Evolutionary conservation across 2,888 invertebrate species (phyloP).

Genomic region (Ormyrus thymus): DNA sequence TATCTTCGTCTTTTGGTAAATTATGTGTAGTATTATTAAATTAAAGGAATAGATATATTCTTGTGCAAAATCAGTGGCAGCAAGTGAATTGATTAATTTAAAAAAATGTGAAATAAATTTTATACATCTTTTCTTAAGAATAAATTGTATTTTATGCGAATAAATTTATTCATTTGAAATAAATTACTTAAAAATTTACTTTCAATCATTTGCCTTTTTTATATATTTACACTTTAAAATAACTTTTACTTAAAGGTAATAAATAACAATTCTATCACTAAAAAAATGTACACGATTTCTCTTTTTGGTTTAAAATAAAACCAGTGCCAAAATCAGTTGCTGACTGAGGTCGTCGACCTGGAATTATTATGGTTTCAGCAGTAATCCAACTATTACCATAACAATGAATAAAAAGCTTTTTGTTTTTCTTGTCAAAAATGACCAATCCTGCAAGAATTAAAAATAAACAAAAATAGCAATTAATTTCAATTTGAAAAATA

Average conservation of each 20-base stretch:
- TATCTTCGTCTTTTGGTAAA: constrained; percentile 52
- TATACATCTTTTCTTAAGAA: constrained; percentile 53
- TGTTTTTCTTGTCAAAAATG: constrained; percentile 78
- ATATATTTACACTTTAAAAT: constrained; percentile 14
- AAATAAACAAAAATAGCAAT: not conserved
- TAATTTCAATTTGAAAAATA: not conserved
- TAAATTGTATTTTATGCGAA: constrained; percentile 55
- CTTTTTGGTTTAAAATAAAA: constrained; percentile 81
- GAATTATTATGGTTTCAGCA: constrained; percentile 80
- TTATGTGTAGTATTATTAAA: constrained; percentile 48
- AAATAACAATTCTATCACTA: constrained; percentile 18
- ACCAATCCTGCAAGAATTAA: constrained; percentile 77
- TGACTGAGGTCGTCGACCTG: constrained; percentile 83
- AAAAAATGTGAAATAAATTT: constrained; percentile 53
- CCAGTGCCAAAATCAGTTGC: constrained; percentile 92
- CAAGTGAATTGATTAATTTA: constrained; percentile 51
- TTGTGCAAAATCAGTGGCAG: constrained; percentile 49
- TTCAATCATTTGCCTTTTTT: constrained; percentile 19
- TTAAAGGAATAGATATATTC: constrained; percentile 43
- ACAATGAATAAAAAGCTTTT: constrained; percentile 82
- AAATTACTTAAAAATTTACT: constrained; percentile 25
- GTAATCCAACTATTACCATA: constrained; percentile 80
- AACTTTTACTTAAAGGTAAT: too few species aligned
- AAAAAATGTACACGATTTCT: constrained; percentile 65
- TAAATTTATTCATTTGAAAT: constrained; percentile 51